Evolutionary conservation across 2,797 vertebrate species (phyloP).

Genomic region (Acipenser transmontanus): DNA sequence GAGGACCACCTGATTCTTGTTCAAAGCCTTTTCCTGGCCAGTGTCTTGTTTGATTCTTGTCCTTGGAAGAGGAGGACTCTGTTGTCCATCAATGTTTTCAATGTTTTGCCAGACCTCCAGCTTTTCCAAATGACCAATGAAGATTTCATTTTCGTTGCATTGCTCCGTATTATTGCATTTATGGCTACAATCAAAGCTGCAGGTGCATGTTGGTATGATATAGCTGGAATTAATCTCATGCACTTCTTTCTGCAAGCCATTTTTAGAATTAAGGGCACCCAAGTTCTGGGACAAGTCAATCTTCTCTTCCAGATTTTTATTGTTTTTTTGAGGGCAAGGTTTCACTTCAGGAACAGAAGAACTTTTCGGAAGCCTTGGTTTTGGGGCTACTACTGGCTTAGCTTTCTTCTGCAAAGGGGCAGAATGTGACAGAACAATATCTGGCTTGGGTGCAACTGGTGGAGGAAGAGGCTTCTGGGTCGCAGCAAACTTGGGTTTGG

Average conservation of each 20-base stretch:
- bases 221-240: conserved; percentile 50
- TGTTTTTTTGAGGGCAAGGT: conserved; percentile 36
- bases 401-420: conserved; percentile 69
- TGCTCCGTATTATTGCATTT: conserved; percentile 56
- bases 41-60: conserved; percentile 30
- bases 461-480: conserved; percentile 72
- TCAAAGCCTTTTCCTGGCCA: conserved; percentile 37
- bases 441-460: conserved; percentile 88
- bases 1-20: conserved; percentile 42
- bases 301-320: conserved; percentile 39
- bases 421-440: conserved; percentile 51
- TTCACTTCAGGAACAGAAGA: conserved; percentile 40
- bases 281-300: conserved; percentile 48
- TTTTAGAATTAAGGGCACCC: conserved; percentile 61
- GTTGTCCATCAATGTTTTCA: conserved; percentile 42
- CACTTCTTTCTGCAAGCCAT: conserved; percentile 53
- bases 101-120: conserved; percentile 58
- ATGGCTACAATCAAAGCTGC: conserved; percentile 51
- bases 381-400: conserved; percentile 89
- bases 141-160: conserved; percentile 43
- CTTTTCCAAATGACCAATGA: conserved; percentile 48
- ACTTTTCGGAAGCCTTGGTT: conserved; percentile 76
- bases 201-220: conserved; percentile 68
- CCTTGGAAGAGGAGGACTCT: conserved; percentile 23
- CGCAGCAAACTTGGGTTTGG: conserved; percentile 84